Conservation (phyloP, 2,888 invertebrate genomes). For the Limnephilus rhombicus region DNA sequence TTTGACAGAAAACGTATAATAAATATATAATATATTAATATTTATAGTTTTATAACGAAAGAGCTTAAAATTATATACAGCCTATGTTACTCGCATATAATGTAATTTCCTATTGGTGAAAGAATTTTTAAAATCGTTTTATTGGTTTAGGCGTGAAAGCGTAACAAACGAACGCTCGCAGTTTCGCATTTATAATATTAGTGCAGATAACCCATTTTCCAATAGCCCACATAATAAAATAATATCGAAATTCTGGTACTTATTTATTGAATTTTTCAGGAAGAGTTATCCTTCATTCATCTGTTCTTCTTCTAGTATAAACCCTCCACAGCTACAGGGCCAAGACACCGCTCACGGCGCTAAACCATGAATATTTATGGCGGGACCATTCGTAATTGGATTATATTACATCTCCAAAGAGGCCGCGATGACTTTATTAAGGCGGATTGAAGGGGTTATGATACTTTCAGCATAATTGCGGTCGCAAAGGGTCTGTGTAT, state of each 20-base stretch:
- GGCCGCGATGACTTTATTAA: slow-evolving; percentile 43
- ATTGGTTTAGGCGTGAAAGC: too few species aligned
- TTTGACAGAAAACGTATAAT: too few species aligned
- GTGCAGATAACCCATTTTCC: too few species aligned
- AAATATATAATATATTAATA: too few species aligned
- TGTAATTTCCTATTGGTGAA: too few species aligned
- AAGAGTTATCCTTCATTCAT: neutral
- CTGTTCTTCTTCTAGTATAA: neutral
- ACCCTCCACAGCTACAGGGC: neutral
- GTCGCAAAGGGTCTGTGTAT: slow-evolving; percentile 8
- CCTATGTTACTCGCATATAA: too few species aligned
- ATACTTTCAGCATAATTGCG: slow-evolving; percentile 39
- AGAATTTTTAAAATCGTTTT: too few species aligned
- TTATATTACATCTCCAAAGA: slow-evolving; percentile 39
- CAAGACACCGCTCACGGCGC: neutral
- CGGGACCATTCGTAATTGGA: slow-evolving; percentile 34
- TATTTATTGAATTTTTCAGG: neutral
- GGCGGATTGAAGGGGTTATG: slow-evolving; percentile 45
- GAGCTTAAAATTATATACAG: too few species aligned
- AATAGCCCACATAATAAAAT: too few species aligned
- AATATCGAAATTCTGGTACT: neutral
- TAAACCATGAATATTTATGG: slow-evolving; percentile 33
- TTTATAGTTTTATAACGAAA: too few species aligned
- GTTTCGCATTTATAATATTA: too few species aligned
- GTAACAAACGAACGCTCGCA: too few species aligned